Conservation (phyloP, 2,113 vertebrate genomes). For the Rhea americana region DNA sequence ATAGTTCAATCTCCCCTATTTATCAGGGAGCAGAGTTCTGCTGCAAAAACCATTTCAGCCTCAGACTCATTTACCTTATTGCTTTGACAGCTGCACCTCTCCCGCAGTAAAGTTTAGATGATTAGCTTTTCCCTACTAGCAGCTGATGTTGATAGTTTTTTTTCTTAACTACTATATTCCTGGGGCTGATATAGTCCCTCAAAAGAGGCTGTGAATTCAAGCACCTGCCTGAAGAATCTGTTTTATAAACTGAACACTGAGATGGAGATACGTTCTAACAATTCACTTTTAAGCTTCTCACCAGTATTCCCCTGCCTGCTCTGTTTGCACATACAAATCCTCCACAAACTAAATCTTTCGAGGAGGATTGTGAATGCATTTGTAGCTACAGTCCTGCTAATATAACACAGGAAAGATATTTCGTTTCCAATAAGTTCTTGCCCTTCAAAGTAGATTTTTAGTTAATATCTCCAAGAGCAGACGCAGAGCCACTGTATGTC, state of each 20-base stretch:
- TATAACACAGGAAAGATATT: not conserved
- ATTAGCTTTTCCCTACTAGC: conserved; percentile 75
- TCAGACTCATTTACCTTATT: conserved; percentile 83
- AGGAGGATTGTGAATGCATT: not conserved
- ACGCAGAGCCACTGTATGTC: accelerated
- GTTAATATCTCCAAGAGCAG: not conserved
- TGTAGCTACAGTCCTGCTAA: not conserved
- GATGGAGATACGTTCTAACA: conserved; percentile 63
- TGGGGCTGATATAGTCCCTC: conserved; percentile 73
- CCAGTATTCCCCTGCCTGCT: not conserved
- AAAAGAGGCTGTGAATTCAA: conserved; percentile 79
- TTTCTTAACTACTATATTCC: conserved; percentile 75
- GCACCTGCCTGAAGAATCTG: conserved; percentile 78
- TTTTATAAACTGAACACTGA: conserved; percentile 66
- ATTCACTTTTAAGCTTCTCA: conserved; percentile 55
- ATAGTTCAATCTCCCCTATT: conserved; percentile 82
- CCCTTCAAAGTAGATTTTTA: not conserved
- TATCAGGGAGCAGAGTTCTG: conserved; percentile 77
- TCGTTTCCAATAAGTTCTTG: not conserved
- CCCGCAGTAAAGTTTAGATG: conserved; percentile 73
- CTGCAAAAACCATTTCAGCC: conserved; percentile 77
- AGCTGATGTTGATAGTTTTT: conserved; percentile 71
- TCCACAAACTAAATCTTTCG: conserved; percentile 4
- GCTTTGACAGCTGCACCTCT: conserved; percentile 84
- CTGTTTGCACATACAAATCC: conserved; percentile 28